Evolutionary conservation across 2,113 vertebrate species (phyloP).

Genomic region (Machaerirhynchus nigripectus): DNA sequence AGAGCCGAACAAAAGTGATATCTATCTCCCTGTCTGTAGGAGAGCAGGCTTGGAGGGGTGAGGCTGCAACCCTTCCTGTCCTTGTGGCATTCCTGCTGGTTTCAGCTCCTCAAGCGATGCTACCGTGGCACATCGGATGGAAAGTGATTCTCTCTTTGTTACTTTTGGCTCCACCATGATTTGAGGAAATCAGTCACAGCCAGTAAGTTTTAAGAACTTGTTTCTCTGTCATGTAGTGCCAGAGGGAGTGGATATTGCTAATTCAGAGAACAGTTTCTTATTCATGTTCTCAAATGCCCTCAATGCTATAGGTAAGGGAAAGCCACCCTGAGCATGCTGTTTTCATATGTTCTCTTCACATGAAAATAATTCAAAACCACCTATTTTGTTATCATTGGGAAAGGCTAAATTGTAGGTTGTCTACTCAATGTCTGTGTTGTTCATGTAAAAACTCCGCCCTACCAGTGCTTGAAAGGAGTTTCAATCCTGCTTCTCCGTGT

Average conservation of each 20-base stretch:
- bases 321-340: neutral
- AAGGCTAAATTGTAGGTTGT: neutral
- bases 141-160: constrained; percentile 22
- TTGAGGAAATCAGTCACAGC: constrained; percentile 52
- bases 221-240: neutral
- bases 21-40: neutral
- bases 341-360: neutral
- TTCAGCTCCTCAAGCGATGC: constrained; percentile 24
- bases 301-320: neutral
- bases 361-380: neutral
- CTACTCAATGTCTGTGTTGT: neutral
- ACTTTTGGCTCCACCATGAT: constrained; percentile 10
- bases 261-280: constrained; percentile 33
- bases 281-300: neutral
- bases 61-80: neutral
- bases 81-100: neutral
- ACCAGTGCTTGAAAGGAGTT: neutral
- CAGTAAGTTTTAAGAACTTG: neutral
- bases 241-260: neutral
- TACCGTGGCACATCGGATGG: neutral
- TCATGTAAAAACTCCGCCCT: neutral
- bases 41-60: neutral
- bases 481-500: neutral
- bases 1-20: neutral
- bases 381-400: neutral